Conservation (phyloP, 2,888 invertebrate species). For the Anarsia innoxiella region DNA sequence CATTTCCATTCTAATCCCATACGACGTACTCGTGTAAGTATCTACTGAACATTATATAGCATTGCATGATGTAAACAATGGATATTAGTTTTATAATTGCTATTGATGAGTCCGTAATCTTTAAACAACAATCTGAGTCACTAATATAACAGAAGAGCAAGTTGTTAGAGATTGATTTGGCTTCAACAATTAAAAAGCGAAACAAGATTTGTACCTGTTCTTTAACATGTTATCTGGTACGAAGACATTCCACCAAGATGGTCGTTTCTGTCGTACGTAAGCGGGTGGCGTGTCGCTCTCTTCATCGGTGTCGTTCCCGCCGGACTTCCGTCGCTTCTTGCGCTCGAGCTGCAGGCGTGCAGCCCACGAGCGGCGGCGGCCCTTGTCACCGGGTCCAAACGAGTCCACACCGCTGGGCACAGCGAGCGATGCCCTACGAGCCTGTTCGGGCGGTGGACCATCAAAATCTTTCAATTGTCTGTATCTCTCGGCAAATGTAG, state of each 20-base stretch:
- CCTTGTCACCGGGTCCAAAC: conserved; percentile 60
- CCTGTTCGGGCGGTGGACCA: conserved; percentile 53
- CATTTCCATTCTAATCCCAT: conserved; percentile 49
- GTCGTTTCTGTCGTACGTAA: conserved; percentile 80
- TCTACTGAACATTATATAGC: conserved; percentile 29
- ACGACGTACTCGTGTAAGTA: conserved; percentile 24
- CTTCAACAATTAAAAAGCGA: too few species aligned
- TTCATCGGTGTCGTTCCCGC: conserved; percentile 59
- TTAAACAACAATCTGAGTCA: too few species aligned
- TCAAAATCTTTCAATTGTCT: conserved; percentile 63
- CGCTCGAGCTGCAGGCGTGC: conserved; percentile 69
- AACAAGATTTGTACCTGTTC: conserved; percentile 70
- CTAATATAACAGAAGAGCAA: too few species aligned
- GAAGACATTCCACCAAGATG: conserved; percentile 94
- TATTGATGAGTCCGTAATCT: conserved; percentile 4
- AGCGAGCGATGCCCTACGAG: conserved; percentile 64
- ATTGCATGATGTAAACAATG: conserved; percentile 28
- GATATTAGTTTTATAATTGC: conserved; percentile 19
- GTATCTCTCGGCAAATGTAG: conserved; percentile 62
- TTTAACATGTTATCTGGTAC: conserved; percentile 84
- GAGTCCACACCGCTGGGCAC: conserved; percentile 50
- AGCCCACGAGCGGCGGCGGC: conserved; percentile 79
- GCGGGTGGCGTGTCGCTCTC: conserved; percentile 56
- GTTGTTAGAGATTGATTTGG: too few species aligned
- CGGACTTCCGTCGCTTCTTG: conserved; percentile 73